Conservation (phyloP, 2,888 invertebrate species). For the Aphodius granarius region DNA sequence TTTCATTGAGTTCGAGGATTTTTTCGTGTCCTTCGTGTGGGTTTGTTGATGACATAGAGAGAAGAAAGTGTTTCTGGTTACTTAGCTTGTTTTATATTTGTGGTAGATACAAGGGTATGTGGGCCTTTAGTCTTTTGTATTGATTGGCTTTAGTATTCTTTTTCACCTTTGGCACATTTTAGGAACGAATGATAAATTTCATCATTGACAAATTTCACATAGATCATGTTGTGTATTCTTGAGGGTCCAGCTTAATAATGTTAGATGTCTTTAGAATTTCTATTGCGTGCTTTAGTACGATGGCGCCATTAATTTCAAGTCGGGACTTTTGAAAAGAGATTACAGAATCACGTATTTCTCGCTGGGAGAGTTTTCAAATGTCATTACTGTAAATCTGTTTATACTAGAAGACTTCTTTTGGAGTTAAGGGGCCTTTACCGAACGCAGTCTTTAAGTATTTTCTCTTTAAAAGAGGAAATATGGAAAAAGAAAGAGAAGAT, state of each 20-base stretch:
- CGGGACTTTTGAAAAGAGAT: neutral
- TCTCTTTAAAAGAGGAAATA: too few relatives aligned
- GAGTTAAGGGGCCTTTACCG: neutral
- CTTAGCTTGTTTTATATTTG: neutral
- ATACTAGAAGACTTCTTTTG: neutral
- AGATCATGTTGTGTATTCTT: too few relatives aligned
- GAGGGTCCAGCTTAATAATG: too few relatives aligned
- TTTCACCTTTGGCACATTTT: neutral
- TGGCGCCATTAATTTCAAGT: neutral
- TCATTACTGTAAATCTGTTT: neutral
- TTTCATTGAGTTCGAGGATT: neutral
- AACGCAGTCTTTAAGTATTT: neutral
- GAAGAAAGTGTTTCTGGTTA: neutral
- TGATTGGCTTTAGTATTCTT: neutral
- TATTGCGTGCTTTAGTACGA: neutral
- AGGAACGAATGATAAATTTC: too few relatives aligned
- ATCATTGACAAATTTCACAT: too few relatives aligned
- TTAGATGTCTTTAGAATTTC: too few relatives aligned
- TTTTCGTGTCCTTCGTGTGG: neutral
- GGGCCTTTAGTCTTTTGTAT: too few relatives aligned
- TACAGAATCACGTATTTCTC: neutral
- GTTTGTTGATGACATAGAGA: neutral
- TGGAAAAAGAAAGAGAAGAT: too few relatives aligned
- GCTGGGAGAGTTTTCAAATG: neutral
- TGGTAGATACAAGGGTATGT: neutral